phyloP scores from a whole-genome alignment of 2,113 vertebrate species.

The Lynx canadensis region DNA sequence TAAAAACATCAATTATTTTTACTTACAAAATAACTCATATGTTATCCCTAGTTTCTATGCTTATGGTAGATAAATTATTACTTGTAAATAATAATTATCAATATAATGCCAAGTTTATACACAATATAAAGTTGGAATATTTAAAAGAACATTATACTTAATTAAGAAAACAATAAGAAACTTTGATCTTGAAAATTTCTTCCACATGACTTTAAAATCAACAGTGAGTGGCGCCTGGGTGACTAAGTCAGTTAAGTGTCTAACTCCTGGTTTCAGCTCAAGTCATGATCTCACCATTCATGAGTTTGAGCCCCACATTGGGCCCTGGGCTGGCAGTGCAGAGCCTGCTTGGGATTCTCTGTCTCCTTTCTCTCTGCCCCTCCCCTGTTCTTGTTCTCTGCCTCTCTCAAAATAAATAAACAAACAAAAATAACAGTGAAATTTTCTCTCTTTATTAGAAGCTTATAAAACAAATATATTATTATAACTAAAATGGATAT shows the following conservation, averaged over 20 bases:
- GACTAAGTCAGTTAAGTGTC: too few relatives aligned
- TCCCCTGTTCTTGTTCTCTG: too few relatives aligned
- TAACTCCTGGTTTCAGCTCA: too few relatives aligned
- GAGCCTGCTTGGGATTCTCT: too few relatives aligned
- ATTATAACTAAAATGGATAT: neutral
- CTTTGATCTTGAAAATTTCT: neutral
- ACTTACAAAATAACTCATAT: neutral
- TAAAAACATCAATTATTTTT: conserved; percentile 65
- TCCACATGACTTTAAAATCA: neutral
- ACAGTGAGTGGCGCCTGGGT: too few relatives aligned
- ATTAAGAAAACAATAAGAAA: neutral
- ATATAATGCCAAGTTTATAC: neutral
- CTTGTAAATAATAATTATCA: neutral
- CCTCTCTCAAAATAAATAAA: too few relatives aligned
- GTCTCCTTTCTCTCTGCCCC: too few relatives aligned
- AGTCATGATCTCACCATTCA: too few relatives aligned
- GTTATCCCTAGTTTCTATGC: neutral
- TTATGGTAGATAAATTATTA: neutral
- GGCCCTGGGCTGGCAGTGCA: too few relatives aligned
- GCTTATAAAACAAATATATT: neutral
- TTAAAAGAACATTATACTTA: neutral
- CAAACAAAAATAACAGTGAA: neutral
- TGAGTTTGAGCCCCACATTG: too few relatives aligned
- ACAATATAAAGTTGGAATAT: neutral
- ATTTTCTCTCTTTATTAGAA: neutral